Base-by-base conservation (phyloP, 2,888 invertebrate species). In the Lacanobia wlatinum region DNA sequence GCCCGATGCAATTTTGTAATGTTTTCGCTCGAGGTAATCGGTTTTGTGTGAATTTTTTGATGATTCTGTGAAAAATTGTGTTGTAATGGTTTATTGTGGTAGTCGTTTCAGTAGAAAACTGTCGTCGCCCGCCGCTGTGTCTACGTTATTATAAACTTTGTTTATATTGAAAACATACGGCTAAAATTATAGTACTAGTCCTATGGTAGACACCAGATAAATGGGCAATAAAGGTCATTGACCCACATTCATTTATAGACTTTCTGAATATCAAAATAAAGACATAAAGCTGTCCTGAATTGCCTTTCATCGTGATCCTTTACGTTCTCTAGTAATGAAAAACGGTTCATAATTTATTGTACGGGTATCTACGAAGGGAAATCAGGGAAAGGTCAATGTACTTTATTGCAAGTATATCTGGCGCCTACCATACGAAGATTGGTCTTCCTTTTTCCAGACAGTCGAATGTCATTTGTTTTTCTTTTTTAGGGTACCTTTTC, bases 1-100 rank as follows among this genome's bases (percentile, higher is more conserved):
- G 72, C 66, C 78, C 46, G 68, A 62, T 84, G 74, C 70, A 73
- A 73, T 77, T 79, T 75, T 56, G 67, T 73, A 63, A 56, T 77
- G 18, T 74, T 71, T 63, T 72, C 10, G 46, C 34, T 81, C 4
- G 21, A 55, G 23, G 46, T 76, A 60, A 77, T 82, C 52, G 63
- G 50, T 62, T 60, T 69, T 58, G 43, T 18, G 55, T 16, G 21
- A 59, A 34, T 63, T 68, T 58, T 48, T 48, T 48, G 58, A 56
- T 62, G 56, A 56, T 73, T 70, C 63, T 9, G 9, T 43, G 66
- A 60, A 67, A 60, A n/a, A 43, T 16, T 48, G 18, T 60, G 40
- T 23, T 59, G 3, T 38, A 52, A 38, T 16, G 18, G 8, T 40
- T 16, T 63, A 1, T 34, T 65, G 43, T 55, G 14, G 38, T 55